Conservation (phyloP, 2,888 invertebrate genomes). For the Cheilosia variabilis region DNA sequence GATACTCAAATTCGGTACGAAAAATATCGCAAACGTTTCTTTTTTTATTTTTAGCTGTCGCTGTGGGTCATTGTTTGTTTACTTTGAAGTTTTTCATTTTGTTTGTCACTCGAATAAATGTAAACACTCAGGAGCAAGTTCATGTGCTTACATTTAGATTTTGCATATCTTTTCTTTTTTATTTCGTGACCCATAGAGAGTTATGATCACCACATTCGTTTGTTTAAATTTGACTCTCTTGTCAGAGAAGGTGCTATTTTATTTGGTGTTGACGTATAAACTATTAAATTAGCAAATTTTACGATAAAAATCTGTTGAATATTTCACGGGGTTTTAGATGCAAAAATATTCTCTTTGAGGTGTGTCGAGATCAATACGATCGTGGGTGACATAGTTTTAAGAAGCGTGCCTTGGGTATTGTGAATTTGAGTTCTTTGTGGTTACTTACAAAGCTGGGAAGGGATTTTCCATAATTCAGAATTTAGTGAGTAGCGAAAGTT, state of each 20-base stretch:
- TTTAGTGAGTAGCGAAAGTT: conserved; percentile 3
- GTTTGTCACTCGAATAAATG: too few relatives aligned
- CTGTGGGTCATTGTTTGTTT: conserved; percentile 33
- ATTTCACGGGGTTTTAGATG: background rate
- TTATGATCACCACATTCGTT: background rate
- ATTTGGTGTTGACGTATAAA: background rate
- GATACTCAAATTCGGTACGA: conserved; percentile 12
- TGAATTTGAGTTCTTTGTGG: conserved; percentile 19
- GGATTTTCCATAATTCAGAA: background rate
- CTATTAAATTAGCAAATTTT: background rate
- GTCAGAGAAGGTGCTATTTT: background rate
- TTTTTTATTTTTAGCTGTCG: conserved; percentile 28
- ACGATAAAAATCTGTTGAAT: conserved; percentile 1
- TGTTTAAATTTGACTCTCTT: background rate
- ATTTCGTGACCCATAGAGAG: background rate
- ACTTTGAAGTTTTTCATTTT: too few relatives aligned
- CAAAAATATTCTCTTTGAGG: conserved; percentile 8
- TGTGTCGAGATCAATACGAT: conserved; percentile 1
- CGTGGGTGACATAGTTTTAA: background rate
- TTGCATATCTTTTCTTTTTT: background rate
- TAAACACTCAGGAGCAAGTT: conserved; percentile 13
- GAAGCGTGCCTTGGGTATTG: conserved; percentile 6
- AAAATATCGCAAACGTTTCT: background rate
- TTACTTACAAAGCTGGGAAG: background rate
- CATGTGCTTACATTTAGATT: conserved; percentile 3